Evolutionary conservation across 2,888 invertebrate genomes (phyloP).

Genomic region (Melinopterus prodromus): DNA sequence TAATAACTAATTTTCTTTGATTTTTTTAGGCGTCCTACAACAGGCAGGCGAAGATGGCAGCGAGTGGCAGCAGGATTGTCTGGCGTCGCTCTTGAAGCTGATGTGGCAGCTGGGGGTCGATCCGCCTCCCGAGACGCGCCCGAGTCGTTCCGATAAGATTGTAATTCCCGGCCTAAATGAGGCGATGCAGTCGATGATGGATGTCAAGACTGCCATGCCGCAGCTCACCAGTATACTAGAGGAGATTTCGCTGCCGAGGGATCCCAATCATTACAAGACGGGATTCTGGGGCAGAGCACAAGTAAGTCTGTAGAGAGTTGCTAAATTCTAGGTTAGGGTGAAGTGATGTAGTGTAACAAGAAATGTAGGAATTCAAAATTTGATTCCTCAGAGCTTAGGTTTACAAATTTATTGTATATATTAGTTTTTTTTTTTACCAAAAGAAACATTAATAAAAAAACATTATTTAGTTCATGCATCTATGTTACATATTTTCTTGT

Average conservation of each 20-base stretch:
- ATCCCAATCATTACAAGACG: constrained; percentile 87
- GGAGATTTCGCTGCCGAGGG: constrained; percentile 82
- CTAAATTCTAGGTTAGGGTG: too few relatives aligned
- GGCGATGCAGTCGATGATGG: constrained; percentile 84
- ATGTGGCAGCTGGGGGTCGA: constrained; percentile 86
- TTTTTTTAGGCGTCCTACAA: constrained; percentile 41
- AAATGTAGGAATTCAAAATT: too few relatives aligned
- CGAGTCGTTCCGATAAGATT: constrained; percentile 67
- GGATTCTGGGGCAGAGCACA: constrained; percentile 94
- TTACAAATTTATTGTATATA: too few relatives aligned
- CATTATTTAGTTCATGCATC: too few relatives aligned
- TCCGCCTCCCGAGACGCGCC: constrained; percentile 56
- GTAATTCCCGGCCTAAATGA: constrained; percentile 78
- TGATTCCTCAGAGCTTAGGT: too few relatives aligned
- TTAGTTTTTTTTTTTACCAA: too few relatives aligned
- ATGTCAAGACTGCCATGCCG: constrained; percentile 82
- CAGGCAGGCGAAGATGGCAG: constrained; percentile 72
- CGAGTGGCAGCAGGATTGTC: constrained; percentile 95
- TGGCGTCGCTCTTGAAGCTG: constrained; percentile 86
- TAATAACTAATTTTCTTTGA: constrained; percentile 13
- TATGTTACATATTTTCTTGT: too few relatives aligned
- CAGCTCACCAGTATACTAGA: constrained; percentile 87
- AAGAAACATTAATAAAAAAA: too few relatives aligned
- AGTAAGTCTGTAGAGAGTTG: constrained; percentile 56
- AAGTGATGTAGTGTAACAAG: too few relatives aligned